Percentiles rank a stretch among this genome's conserved stretches.
These are phyloP conservation scores for Drosophila nannoptera DNA, from an alignment of 1,140 invertebrate genomes.

Conservation along the genomic window DNA sequence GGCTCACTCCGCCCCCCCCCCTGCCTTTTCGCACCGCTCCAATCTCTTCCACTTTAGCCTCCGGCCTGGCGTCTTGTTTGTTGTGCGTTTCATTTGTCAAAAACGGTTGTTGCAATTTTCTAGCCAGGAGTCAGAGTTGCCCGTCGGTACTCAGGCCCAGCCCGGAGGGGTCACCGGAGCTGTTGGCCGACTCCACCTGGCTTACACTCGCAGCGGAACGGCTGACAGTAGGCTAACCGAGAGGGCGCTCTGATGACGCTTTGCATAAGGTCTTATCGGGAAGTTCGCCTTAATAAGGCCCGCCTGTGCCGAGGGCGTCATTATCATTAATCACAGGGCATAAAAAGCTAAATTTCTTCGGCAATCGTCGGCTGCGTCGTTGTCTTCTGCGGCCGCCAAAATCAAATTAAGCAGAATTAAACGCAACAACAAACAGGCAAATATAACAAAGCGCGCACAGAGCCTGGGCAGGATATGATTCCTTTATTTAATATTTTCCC, in stretches of 20 bases:
- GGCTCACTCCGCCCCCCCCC: conserved; percentile 1
- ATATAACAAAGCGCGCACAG: conserved; percentile 26
- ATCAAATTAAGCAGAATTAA: conserved; percentile 72
- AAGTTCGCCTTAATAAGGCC: too few species aligned
- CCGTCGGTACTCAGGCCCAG: too few species aligned
- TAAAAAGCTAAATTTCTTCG: neutral
- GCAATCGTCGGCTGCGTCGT: neutral
- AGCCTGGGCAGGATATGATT: conserved; percentile 44
- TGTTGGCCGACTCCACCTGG: too few species aligned
- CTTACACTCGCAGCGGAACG: too few species aligned
- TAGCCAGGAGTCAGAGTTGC: conserved; percentile 37
- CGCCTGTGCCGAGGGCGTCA: too few species aligned
- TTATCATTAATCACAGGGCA: neutral
- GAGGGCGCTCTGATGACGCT: too few species aligned
- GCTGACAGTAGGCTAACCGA: too few species aligned
- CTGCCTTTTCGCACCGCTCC: too few species aligned
- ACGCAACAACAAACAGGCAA: conserved; percentile 49
- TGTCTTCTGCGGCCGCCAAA: conserved; percentile 37
- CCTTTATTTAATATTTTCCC: conserved; percentile 33
- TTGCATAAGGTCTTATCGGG: too few species aligned
- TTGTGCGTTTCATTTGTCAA: conserved; percentile 74
- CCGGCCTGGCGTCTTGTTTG: conserved; percentile 61
- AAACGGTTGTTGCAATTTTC: conserved; percentile 62
- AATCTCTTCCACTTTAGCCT: neutral
- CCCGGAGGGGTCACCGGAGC: too few species aligned